Percentiles rank a stretch among this genome's conserved stretches.
These are phyloP conservation scores for Macropodus opercularis DNA, from an alignment of 2,797 vertebrate genomes.

Conservation along the genomic window DNA sequence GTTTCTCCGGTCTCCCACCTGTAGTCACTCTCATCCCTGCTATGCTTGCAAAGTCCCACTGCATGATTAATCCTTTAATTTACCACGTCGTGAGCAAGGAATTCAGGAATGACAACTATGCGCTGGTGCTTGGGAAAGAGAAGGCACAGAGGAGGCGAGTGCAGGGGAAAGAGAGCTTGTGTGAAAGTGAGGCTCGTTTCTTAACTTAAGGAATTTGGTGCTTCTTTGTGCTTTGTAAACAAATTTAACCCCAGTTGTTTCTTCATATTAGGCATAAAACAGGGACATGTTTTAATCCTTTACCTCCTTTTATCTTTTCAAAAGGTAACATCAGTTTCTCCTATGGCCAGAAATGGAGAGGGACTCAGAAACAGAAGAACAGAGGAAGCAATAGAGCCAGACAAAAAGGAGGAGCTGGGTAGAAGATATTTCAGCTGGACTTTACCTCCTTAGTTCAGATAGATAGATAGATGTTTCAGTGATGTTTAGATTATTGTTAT, in stretches of 20 bases:
- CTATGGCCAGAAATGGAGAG: slow-evolving; percentile 12
- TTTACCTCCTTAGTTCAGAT: neutral
- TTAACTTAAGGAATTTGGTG: neutral
- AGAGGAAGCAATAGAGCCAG: neutral
- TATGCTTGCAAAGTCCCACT: slow-evolving; percentile 74
- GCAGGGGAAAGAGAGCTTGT: slow-evolving; percentile 4
- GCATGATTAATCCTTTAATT: slow-evolving; percentile 75
- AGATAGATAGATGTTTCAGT: slow-evolving; percentile 12
- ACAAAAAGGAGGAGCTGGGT: neutral
- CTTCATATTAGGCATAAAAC: no score
- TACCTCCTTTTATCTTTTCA: neutral
- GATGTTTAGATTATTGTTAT: no score
- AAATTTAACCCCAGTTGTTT: no score
- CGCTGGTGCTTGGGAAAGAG: slow-evolving; percentile 48
- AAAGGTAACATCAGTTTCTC: slow-evolving; percentile 13
- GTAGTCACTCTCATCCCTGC: slow-evolving; percentile 64
- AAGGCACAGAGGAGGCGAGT: slow-evolving; percentile 40
- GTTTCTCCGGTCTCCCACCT: slow-evolving; percentile 45
- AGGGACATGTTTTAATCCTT: neutral
- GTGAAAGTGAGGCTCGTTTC: slow-evolving; percentile 62
- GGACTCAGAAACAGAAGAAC: neutral
- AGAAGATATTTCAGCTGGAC: neutral
- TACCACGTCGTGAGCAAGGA: slow-evolving; percentile 76
- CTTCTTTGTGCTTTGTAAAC: no score
- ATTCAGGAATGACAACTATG: slow-evolving; percentile 57